Conservation (phyloP, 2,797 vertebrate species). For the Lagocephalus sceleratus region DNA sequence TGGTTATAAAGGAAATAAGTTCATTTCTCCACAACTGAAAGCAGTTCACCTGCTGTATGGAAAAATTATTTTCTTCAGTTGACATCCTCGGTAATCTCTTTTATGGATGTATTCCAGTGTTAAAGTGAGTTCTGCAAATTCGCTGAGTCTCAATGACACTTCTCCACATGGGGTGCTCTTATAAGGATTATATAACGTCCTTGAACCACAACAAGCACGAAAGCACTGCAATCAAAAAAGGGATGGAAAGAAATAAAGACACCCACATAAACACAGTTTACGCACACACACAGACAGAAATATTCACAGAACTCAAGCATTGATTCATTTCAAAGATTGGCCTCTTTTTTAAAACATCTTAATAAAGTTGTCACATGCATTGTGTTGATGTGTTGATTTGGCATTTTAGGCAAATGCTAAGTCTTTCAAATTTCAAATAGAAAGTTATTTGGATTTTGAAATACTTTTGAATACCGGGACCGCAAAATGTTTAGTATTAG, state of each 20-base stretch:
- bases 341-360: no score
- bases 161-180: constrained; percentile 68
- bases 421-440: no score
- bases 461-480: no score
- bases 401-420: no score
- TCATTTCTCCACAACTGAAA: constrained; percentile 6
- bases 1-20: not conserved
- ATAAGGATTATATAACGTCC: constrained; percentile 69
- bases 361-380: no score
- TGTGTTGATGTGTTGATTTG: no score
- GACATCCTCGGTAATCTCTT: constrained; percentile 36
- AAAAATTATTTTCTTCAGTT: constrained; percentile 17
- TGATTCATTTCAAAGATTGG: no score
- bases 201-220: constrained; percentile 59
- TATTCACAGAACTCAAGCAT: no score
- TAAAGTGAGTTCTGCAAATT: constrained; percentile 48
- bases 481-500: no score
- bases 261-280: constrained; percentile 55
- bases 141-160: constrained; percentile 57
- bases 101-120: constrained; percentile 42
- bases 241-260: constrained; percentile 54
- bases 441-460: no score
- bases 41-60: constrained; percentile 12
- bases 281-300: constrained; percentile 34
- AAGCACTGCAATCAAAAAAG: constrained; percentile 49